These are phyloP conservation scores for Heliconius hermathena DNA, from an alignment of 1,140 invertebrate species.

Conservation along the genomic window DNA sequence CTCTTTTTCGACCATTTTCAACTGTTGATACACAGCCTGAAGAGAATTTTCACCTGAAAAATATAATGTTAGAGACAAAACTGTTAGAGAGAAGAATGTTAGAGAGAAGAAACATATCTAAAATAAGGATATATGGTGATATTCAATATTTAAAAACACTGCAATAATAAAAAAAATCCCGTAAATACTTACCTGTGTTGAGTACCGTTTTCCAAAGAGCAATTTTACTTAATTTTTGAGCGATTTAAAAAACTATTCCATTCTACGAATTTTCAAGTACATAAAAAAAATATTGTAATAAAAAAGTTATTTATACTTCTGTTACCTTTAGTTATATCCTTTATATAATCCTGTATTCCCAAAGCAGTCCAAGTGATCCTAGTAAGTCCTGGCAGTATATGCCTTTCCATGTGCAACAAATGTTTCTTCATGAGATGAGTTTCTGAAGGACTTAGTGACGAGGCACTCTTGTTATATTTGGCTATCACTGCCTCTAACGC, in stretches of 20 bases:
- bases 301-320: neutral
- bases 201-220: no score
- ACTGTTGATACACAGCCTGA: conserved; percentile 82
- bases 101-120: no score
- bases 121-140: no score
- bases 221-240: no score
- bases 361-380: conserved; percentile 93
- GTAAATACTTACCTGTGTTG: no score
- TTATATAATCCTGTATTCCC: conserved; percentile 88
- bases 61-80: neutral
- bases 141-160: no score
- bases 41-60: conserved; percentile 66
- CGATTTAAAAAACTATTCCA: no score
- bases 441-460: conserved; percentile 84
- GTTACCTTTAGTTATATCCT: conserved; percentile 74
- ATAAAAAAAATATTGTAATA: neutral
- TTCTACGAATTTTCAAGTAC: no score
- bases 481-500: conserved; percentile 82
- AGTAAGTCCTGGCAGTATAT: conserved; percentile 89
- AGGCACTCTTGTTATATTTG: conserved; percentile 84
- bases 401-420: conserved; percentile 88
- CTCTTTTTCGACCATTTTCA: conserved; percentile 89
- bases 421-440: conserved; percentile 86
- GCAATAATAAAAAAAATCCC: no score
- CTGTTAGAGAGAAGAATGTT: no score